Evolutionary conservation across 2,113 vertebrate genomes (phyloP).

Genomic region (Apus apus): DNA sequence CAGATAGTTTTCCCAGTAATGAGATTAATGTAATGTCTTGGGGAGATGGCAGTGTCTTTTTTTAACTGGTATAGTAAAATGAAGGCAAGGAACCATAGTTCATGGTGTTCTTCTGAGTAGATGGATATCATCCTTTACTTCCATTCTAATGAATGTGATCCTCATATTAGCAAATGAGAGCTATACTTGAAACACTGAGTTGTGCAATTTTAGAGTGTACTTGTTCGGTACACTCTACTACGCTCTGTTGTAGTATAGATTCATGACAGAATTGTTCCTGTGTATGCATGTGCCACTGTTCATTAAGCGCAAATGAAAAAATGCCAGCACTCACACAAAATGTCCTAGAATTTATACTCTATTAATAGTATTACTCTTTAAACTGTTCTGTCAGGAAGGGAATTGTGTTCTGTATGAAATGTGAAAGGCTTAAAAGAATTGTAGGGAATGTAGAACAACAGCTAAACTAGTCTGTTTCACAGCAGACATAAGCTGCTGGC

Average conservation of each 20-base stretch:
- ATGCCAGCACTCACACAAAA: neutral
- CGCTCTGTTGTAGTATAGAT: neutral
- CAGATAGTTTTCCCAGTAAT: neutral
- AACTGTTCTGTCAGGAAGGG: neutral
- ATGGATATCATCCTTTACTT: neutral
- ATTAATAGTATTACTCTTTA: neutral
- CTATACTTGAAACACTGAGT: neutral
- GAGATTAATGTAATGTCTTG: neutral
- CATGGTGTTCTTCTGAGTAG: neutral
- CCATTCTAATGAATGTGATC: neutral
- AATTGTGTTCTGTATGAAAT: neutral
- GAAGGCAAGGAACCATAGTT: neutral
- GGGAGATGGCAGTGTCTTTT: neutral
- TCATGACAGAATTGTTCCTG: neutral
- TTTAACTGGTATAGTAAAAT: neutral
- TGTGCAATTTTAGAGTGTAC: neutral
- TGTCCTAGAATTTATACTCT: neutral
- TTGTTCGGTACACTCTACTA: neutral
- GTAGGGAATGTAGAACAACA: neutral
- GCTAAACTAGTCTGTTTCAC: neutral
- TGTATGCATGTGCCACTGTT: neutral
- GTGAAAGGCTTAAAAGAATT: neutral
- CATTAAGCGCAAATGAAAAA: neutral
- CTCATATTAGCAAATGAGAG: neutral
- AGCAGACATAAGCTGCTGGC: neutral